Base-by-base conservation (phyloP, 2,888 invertebrate genomes). In the Lepeophtheirus nordmannii region DNA sequence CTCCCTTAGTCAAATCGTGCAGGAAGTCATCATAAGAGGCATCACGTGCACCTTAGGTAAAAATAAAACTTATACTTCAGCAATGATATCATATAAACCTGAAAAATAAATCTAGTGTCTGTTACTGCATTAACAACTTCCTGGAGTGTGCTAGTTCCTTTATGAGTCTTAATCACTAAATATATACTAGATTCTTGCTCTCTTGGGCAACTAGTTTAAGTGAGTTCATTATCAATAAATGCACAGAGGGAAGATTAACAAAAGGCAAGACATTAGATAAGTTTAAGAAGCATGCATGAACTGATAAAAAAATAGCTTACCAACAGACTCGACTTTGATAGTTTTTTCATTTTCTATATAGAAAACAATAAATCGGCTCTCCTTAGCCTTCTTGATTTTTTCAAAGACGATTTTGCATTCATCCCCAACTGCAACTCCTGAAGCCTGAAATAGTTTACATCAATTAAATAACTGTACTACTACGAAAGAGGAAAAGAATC, bases 371-470 rank as follows among this genome's bases (percentile, higher is more conserved):
- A 30, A 61, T 76, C 93, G 88, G 80, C 90, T 89, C 75, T 91
- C 91, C 82, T 94, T 94, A 77, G 91, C 90, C 80, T 94, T 91
- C 80, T 96, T 96, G 73, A 96, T 91, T 81, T 92, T 92, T 78
- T 93, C 91, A 78, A 91, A 94, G 73, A 87, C 89, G 70, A 86
- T 88, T 82, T 93, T 89, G 81, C 93, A 94, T 72, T 85, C 84
- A 80, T 91, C 91, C 73, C 91, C 87, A 71, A 96, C 93, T 79
- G 89, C 89, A 72, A 96, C 94, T 76, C 94, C 94, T 75, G 94
- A 94, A 81, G 94, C 90, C 91, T 81, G 57, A 64, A 66, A 41
- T 69, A 64, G 53, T 68, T 67, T 5, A 5, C 7, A 30, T 30
- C 30, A 30, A 30, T 30, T 30, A 5, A 30, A 30, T 30, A 30